Conservation (phyloP, 2,113 vertebrate species). For the Lagenorhynchus albirostris region DNA sequence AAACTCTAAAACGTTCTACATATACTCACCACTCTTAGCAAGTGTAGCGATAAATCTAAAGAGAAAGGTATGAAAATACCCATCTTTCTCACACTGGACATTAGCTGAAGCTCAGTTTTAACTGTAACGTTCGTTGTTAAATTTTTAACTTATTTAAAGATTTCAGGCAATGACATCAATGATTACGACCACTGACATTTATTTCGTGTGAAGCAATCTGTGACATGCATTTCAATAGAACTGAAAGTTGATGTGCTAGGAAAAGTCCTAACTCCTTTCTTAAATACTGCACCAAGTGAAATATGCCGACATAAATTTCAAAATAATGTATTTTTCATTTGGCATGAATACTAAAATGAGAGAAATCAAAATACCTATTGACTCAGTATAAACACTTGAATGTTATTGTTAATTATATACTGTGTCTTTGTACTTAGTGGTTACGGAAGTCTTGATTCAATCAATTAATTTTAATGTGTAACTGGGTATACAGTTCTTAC, state of each 20-base stretch:
- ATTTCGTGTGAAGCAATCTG: not conserved
- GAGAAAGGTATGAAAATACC: not conserved
- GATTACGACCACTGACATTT: not conserved
- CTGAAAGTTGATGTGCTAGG: not conserved
- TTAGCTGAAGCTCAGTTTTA: not conserved
- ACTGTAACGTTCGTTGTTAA: not conserved
- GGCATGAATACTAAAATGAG: not conserved
- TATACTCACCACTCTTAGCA: not conserved
- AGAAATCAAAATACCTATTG: not conserved
- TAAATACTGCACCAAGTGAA: not conserved
- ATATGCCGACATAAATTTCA: not conserved
- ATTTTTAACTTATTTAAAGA: not conserved
- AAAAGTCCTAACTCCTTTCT: not conserved
- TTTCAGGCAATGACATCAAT: not conserved
- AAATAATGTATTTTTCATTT: not conserved
- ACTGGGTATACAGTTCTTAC: not conserved
- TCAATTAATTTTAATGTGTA: slow-evolving; percentile 8
- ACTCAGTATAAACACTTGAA: not conserved
- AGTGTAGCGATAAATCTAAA: not conserved
- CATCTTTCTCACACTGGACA: not conserved
- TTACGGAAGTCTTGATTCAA: not conserved
- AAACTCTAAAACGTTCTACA: not conserved
- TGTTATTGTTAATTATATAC: not conserved
- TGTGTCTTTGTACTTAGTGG: not conserved
- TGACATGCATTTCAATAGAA: not conserved